Evolutionary conservation across 2,888 invertebrate species (phyloP).

Genomic region (Silvanus unidentatus): DNA sequence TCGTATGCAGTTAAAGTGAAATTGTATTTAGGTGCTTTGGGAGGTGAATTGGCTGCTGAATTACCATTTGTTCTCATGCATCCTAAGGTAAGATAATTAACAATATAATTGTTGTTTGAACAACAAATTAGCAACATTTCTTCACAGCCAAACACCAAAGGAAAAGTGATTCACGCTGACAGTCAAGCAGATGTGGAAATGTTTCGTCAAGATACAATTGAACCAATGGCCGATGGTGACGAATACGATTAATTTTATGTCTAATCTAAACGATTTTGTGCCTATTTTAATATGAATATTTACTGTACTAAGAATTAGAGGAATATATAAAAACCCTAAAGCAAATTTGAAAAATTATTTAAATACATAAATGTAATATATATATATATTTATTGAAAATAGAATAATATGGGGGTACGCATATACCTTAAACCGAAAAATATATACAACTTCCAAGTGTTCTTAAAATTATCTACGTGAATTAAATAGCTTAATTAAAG

Average conservation of each 20-base stretch:
- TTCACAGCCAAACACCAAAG: slow-evolving; percentile 47
- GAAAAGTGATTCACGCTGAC: slow-evolving; percentile 59
- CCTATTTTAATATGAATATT: no score
- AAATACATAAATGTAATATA: no score
- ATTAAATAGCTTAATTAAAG: no score
- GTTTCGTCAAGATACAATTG: slow-evolving; percentile 65
- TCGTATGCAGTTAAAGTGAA: slow-evolving; percentile 94
- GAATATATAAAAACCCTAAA: no score
- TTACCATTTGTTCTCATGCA: slow-evolving; percentile 89
- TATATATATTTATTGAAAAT: no score
- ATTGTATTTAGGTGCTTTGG: slow-evolving; percentile 85
- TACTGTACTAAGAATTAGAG: no score
- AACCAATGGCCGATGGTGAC: slow-evolving; percentile 38
- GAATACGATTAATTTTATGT: slow-evolving; percentile 17
- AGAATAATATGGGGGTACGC: no score
- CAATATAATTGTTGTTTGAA: background rate
- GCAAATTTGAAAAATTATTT: no score
- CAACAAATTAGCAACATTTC: background rate
- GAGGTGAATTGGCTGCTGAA: slow-evolving; percentile 87
- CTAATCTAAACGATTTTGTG: no score
- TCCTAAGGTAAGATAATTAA: slow-evolving; percentile 59
- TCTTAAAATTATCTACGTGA: no score
- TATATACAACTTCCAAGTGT: no score
- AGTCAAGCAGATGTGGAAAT: slow-evolving; percentile 68
- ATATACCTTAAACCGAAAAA: no score